Conservation (phyloP, 2,113 vertebrate genomes). For the Thomomys bottae region DNA sequence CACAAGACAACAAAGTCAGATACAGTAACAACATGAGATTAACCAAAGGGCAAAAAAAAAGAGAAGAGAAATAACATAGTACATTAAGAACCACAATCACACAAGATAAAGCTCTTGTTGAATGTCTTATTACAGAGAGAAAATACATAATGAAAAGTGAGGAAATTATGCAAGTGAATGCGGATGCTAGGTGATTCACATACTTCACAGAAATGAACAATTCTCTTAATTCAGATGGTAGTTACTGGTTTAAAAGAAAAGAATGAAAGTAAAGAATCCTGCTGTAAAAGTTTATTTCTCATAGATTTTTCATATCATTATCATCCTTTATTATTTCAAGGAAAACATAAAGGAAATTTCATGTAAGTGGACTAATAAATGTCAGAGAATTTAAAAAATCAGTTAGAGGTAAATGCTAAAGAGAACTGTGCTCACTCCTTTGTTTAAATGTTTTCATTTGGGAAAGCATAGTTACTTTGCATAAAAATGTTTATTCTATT, state of each 20-base stretch:
- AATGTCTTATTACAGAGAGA: neutral
- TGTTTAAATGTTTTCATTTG: neutral
- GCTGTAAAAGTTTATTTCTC: neutral
- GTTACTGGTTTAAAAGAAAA: neutral
- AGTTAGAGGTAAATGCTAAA: neutral
- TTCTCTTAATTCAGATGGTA: conserved; percentile 27
- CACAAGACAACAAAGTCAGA: too few relatives aligned
- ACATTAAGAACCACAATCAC: too few relatives aligned
- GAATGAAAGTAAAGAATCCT: neutral
- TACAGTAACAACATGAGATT: too few relatives aligned
- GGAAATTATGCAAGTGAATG: conserved; percentile 10
- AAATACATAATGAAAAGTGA: conserved; percentile 11
- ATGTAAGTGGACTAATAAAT: neutral
- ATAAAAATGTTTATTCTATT: conserved; percentile 15
- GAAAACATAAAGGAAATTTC: neutral
- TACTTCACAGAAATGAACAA: neutral
- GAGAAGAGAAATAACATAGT: too few relatives aligned
- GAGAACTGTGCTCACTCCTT: neutral
- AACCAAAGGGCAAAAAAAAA: too few relatives aligned
- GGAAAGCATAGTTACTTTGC: neutral
- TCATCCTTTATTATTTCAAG: conserved; percentile 20
- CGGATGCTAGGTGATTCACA: neutral
- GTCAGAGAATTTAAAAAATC: neutral
- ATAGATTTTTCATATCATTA: neutral
- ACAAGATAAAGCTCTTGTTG: too few relatives aligned